These are phyloP conservation scores for Lepus timidus DNA, from an alignment of 2,113 vertebrate genomes.

Conservation along the genomic window DNA sequence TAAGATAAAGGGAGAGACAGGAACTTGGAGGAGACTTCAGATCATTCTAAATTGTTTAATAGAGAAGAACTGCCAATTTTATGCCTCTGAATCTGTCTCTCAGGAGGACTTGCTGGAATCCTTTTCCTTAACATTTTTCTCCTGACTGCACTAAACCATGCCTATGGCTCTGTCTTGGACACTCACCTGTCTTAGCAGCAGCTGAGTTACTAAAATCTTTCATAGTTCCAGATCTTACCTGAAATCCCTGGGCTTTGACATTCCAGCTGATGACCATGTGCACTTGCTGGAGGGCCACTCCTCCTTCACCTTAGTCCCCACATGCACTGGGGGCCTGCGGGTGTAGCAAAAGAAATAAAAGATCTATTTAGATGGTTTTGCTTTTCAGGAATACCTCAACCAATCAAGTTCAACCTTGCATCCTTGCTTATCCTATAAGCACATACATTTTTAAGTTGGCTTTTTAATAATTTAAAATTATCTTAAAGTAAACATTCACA, in stretches of 20 bases:
- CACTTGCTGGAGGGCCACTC: neutral
- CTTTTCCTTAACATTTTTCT: slow-evolving; percentile 9
- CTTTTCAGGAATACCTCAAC: neutral
- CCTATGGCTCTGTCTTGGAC: neutral
- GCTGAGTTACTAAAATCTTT: neutral
- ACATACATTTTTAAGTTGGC: neutral
- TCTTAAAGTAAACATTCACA: slow-evolving; percentile 1
- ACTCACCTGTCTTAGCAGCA: neutral
- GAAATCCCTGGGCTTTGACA: neutral
- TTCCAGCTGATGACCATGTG: neutral
- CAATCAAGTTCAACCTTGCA: neutral
- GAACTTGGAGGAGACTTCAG: slow-evolving; percentile 43
- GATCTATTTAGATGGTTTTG: neutral
- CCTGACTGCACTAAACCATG: neutral
- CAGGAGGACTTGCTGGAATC: neutral
- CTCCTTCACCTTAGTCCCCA: neutral
- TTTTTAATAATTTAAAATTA: neutral
- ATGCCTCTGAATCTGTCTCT: slow-evolving; percentile 2
- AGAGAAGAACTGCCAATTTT: slow-evolving; percentile 21
- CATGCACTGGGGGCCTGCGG: neutral
- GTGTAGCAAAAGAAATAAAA: neutral
- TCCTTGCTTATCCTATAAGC: neutral
- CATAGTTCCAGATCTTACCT: neutral
- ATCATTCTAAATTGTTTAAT: slow-evolving; percentile 1
- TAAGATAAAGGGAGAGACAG: slow-evolving; percentile 60